Conservation (phyloP, 2,113 vertebrate species). For the Ginglymostoma cirratum region DNA sequence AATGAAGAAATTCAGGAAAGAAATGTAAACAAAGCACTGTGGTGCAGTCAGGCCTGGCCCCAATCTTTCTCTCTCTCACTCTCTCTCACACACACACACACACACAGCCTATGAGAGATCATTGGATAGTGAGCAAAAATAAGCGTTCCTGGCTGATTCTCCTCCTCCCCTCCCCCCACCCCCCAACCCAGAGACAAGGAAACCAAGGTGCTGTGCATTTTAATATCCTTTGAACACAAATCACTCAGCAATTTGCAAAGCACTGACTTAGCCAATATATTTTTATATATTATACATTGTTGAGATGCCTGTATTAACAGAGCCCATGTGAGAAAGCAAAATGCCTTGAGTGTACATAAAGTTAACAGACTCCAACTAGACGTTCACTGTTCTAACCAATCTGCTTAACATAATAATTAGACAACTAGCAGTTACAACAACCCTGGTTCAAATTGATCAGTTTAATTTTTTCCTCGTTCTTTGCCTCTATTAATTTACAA, state of each 20-base stretch:
- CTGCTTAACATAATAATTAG: neutral
- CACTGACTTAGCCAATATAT: neutral
- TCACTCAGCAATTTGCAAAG: neutral
- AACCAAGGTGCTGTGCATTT: neutral
- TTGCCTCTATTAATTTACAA: too few relatives aligned
- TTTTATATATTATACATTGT: neutral
- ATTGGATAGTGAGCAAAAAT: neutral
- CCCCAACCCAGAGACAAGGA: neutral
- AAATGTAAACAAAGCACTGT: neutral
- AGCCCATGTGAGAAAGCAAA: neutral
- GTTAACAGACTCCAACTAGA: neutral
- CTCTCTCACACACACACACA: neutral
- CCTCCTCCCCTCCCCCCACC: neutral
- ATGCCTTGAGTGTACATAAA: neutral
- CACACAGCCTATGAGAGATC: neutral
- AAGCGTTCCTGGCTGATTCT: neutral
- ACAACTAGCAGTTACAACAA: neutral
- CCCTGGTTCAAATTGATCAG: neutral
- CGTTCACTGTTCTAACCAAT: neutral
- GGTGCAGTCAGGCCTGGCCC: neutral
- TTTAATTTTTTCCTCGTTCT: too few relatives aligned
- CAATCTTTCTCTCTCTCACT: neutral
- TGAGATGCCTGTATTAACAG: neutral
- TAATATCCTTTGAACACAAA: neutral
- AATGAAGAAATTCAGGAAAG: too few relatives aligned